Conservation (phyloP, 2,113 vertebrate genomes). For the Erythrocebus patas region DNA sequence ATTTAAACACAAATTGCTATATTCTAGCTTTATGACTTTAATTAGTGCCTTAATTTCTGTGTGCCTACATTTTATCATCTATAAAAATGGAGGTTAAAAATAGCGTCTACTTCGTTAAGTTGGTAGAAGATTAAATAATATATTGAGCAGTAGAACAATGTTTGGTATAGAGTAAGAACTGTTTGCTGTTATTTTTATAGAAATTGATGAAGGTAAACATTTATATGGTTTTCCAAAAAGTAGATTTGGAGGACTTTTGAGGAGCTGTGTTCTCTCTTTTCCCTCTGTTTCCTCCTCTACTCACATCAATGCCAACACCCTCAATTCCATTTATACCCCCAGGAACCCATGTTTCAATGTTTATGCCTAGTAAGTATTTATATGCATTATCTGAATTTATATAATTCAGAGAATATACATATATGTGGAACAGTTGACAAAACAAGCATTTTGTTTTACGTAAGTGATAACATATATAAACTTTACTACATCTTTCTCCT, state of each 20-base stretch:
- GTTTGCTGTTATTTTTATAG: neutral
- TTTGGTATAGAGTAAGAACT: neutral
- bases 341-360: neutral
- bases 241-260: neutral
- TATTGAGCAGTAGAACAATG: neutral
- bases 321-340: neutral
- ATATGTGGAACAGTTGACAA: neutral
- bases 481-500: neutral
- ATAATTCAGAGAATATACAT: neutral
- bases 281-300: neutral
- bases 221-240: neutral
- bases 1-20: neutral
- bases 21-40: neutral
- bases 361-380: neutral
- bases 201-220: neutral
- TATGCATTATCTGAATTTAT: neutral
- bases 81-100: neutral
- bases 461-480: neutral
- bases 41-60: neutral
- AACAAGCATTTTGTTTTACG: neutral
- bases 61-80: neutral
- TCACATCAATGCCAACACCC: neutral
- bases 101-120: neutral
- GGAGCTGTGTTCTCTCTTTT: neutral
- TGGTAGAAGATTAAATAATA: neutral